Percentiles rank a stretch among this genome's conserved stretches.
phyloP scores from a whole-genome alignment of 2,113 vertebrate species.

The Malurus melanocephalus region DNA sequence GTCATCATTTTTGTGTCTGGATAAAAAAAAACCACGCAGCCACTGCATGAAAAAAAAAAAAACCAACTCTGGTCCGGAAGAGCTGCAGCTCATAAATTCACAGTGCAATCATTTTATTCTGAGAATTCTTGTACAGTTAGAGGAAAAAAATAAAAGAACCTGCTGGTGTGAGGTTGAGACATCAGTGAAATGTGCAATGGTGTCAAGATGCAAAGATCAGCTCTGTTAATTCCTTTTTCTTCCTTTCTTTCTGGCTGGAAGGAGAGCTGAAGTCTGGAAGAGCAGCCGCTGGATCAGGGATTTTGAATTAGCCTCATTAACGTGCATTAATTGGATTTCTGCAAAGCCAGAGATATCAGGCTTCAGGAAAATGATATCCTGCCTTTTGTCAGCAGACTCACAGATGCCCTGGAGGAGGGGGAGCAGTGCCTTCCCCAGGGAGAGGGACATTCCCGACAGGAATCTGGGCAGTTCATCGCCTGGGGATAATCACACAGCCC shows the following conservation, averaged over 20 bases:
- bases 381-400: background rate
- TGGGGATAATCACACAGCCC: background rate
- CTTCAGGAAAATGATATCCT: background rate
- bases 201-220: background rate
- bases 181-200: background rate
- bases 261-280: background rate
- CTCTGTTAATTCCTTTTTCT: background rate
- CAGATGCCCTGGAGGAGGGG: background rate
- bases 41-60: too few species aligned
- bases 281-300: background rate
- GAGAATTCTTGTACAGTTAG: background rate
- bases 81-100: background rate
- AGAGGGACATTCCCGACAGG: background rate
- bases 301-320: background rate
- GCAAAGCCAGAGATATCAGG: background rate
- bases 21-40: background rate
- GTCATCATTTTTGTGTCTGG: background rate
- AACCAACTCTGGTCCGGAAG: too few species aligned
- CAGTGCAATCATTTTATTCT: background rate
- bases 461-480: background rate
- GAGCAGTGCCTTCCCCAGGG: background rate
- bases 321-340: background rate
- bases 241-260: background rate
- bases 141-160: background rate
- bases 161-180: background rate